Evolutionary conservation across 2,113 vertebrate species (phyloP), one percentile per base, ranked within the genome.

Genomic region (Ctenodactylus gundi): DNA sequence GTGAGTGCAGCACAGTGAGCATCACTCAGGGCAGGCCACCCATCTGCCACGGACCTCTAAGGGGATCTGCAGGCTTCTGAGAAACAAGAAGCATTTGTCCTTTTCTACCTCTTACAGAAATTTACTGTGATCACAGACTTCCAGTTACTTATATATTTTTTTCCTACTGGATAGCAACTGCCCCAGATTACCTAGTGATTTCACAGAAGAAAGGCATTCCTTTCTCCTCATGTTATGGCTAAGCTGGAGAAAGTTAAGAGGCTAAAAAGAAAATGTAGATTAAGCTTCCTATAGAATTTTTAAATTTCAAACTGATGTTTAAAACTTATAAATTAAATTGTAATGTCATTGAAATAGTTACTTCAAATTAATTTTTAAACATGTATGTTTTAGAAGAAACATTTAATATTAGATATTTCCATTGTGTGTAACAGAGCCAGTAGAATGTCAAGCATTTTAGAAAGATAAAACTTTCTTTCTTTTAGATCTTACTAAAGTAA

Each of bases 321-420:
- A 91, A 93, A 85, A 91, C 49, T 57, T 83, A 62, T 23, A 88
- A 88, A 58, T 88, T 55, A 85, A 93, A 53, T 90, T n/a, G 21
- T 91, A 77, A 80, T 44, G 34, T 4, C 58, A 80, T 91, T 94
- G 83, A 91, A 83, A 80, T 8, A 80, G 76, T 4, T 58, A 44
- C 77, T 93, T 67, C 11, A 85, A 75, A 25, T 84, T 93, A 62
- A 51, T 80, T 94, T 90, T 78, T 44, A 57, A 8, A 21, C 53
- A 6, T 34, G 15, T 67, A 7, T 77, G 34, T 68, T 84, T 93
- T 83, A 29, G 81, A 85, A 88, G 67, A 91, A 84, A 90, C 44
- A 62, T 85, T 65, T 64, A 87, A 41, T 78, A 51, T 81, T 88
- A 85, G 87, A 85, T n/a, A 78, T 94, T 72, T 12, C 2, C 78